These are phyloP conservation scores for Geodia barretti DNA, from an alignment of 37 sponge, comb jelly and placozoan genomes.

Conservation along the genomic window DNA sequence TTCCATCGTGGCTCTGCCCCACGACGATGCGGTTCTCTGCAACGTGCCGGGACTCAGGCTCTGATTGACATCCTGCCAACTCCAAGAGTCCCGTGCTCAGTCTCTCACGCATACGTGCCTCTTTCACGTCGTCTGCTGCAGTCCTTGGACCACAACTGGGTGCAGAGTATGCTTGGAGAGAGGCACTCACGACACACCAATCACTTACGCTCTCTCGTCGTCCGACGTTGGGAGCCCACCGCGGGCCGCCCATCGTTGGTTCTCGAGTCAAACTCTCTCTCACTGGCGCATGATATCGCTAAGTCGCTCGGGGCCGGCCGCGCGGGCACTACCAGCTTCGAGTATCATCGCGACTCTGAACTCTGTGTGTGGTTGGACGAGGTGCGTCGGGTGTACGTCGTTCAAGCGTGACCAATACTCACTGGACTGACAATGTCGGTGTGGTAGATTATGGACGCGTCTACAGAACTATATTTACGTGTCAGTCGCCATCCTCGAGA, in stretches of 20 bases:
- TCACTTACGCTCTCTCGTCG: constrained; percentile 23
- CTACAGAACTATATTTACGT: not conserved
- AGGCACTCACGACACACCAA: not conserved
- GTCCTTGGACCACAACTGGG: not conserved
- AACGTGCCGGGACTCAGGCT: not conserved
- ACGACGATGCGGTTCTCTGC: constrained; percentile 10
- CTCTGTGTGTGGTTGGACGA: not conserved
- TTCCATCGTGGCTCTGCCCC: constrained; percentile 20
- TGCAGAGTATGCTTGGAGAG: not conserved
- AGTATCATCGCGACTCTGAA: constrained; percentile 1
- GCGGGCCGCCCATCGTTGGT: constrained; percentile 1
- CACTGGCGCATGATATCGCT: constrained; percentile 18
- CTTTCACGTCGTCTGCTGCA: not conserved
- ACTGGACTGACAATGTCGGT: constrained; percentile 29
- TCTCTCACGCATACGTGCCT: constrained; percentile 21
- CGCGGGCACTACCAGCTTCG: constrained; percentile 14
- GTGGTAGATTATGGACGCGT: constrained; percentile 1
- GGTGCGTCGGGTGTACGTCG: constrained; percentile 21
- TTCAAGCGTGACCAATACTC: constrained; percentile 5
- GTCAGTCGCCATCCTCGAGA: constrained; percentile 7
- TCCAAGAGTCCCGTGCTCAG: not conserved
- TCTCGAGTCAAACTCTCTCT: not conserved
- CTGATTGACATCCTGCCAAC: constrained; percentile 5
- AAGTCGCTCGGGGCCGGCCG: not conserved
- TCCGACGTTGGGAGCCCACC: too few relatives aligned